These are phyloP conservation scores for Moxostoma hubbsi DNA, from an alignment of 2,797 vertebrate species.

Conservation along the genomic window DNA sequence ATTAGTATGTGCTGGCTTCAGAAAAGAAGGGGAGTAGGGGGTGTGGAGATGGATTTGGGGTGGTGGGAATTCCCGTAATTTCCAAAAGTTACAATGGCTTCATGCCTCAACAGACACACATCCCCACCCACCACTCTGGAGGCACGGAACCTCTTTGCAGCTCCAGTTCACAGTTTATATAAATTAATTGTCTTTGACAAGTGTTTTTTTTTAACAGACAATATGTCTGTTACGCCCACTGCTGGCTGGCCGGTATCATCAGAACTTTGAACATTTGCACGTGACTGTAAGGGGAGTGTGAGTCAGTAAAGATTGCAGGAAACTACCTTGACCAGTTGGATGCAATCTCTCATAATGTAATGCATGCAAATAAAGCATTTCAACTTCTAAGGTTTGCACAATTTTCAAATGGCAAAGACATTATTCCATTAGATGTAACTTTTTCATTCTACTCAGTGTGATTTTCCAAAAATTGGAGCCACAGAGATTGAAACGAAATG, in stretches of 20 bases:
- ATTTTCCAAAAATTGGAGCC: too few relatives aligned
- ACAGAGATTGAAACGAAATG: too few relatives aligned
- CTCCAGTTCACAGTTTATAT: constrained; percentile 25
- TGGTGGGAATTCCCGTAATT: constrained; percentile 60
- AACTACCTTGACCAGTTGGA: not conserved
- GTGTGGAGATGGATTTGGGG: constrained; percentile 35
- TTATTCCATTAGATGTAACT: too few relatives aligned
- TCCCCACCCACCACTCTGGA: constrained; percentile 30
- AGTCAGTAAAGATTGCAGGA: not conserved
- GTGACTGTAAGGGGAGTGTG: not conserved
- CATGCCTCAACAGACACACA: constrained; percentile 48
- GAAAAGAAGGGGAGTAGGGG: constrained; percentile 36
- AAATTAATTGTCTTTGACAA: constrained; percentile 4
- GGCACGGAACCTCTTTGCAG: not conserved
- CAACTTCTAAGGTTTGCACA: not conserved
- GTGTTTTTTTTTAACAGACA: constrained; percentile 11
- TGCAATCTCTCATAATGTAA: not conserved
- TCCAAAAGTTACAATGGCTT: constrained; percentile 52
- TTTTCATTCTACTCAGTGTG: too few relatives aligned
- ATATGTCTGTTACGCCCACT: constrained; percentile 14
- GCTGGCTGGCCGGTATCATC: not conserved
- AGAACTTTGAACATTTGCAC: not conserved
- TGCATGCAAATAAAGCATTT: not conserved
- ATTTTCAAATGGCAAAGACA: not conserved
- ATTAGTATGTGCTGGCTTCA: constrained; percentile 20